A percentile compares a stretch with the other conserved stretches of the same genome.
phyloP scores from a whole-genome alignment of 1,140 invertebrate species.

The Ips typographus region DNA sequence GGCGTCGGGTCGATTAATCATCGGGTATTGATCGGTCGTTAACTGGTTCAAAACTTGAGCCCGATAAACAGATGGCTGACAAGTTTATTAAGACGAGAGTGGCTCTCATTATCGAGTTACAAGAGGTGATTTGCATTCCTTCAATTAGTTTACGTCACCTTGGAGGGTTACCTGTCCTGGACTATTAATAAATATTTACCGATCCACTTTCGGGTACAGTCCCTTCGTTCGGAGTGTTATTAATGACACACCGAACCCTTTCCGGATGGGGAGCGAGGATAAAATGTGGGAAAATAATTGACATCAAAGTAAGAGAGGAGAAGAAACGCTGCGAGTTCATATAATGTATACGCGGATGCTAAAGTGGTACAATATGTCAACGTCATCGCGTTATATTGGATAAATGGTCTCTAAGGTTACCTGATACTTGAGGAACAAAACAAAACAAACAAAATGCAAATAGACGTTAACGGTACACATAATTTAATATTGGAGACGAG shows the following conservation, averaged over 20 bases:
- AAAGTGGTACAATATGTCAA: slow-evolving; percentile 29
- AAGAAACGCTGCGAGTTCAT: slow-evolving; percentile 2
- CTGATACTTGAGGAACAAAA: slow-evolving; percentile 29
- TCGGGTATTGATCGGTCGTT: slow-evolving; percentile 5
- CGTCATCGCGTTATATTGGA: slow-evolving; percentile 19
- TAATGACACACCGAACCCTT: slow-evolving; percentile 15
- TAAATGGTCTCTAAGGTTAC: slow-evolving; percentile 26
- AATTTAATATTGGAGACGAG: neutral
- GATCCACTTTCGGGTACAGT: slow-evolving; percentile 6
- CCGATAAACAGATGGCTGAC: slow-evolving; percentile 10
- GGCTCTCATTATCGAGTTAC: slow-evolving; percentile 2
- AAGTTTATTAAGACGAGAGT: slow-evolving; percentile 9
- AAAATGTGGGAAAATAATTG: slow-evolving; percentile 31
- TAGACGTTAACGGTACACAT: slow-evolving; percentile 24
- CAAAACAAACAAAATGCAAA: slow-evolving; percentile 32
- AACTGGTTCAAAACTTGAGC: slow-evolving; percentile 9
- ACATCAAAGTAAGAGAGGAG: slow-evolving; percentile 9
- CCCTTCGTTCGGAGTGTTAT: neutral
- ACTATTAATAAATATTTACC: slow-evolving; percentile 15
- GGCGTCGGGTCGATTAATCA: slow-evolving; percentile 2
- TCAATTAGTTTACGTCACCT: neutral
- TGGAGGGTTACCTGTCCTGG: neutral
- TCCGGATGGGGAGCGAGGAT: neutral
- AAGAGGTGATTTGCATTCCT: neutral
- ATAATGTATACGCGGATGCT: slow-evolving; percentile 1